Base-by-base conservation (phyloP, 2,113 vertebrate species). In the Carollia perspicillata region DNA sequence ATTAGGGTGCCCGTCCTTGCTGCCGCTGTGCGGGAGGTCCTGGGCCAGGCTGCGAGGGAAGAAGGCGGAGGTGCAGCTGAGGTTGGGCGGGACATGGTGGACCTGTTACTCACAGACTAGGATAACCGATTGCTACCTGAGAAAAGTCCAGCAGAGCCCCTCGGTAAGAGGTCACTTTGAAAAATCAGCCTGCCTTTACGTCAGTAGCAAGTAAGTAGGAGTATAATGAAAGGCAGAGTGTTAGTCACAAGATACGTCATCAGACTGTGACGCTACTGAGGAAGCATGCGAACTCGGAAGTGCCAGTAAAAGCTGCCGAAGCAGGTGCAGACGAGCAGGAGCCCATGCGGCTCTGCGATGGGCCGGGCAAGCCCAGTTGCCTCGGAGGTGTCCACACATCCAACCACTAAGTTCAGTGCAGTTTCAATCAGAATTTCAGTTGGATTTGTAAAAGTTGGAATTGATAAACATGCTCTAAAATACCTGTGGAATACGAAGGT, bases 1-100 rank as follows among this genome's bases (percentile, higher is more conserved):
- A 2, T 14, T 4, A 53, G 60, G n/a, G 11, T 26, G 44, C 4
- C 33, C 1, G 0, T 35, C 8, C 3, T 78, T 63, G 30, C 35
- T 60, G 28, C 33, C 35, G 2, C 14, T 10, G 3, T 12, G 4
- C 5, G 16, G 7, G 26, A 13, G 14, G 17, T 35, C 49, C n/a
- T 37, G 40, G 40, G 47, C 12, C 8, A 1, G 30, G 60, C 30
- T 26, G 0, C 0, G 13, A 65, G 55, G n/a, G 11, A 44, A 40
- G 74, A 33, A 44, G 23, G 35, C 28, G 44, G 8, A 53, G 8
- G 4, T 28, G 0, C 13, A 8, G 60, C 12, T 6, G 16, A 30
- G 79, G 9, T 89, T 1, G 40, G 66, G 10, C 6, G 7, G 22
- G 26, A n/a, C 14, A 7, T 12, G 6, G 30, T 3, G 1, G 17